Evolutionary conservation across 2,888 invertebrate genomes (phyloP).

Genomic region (Coenonympha glycerion): DNA sequence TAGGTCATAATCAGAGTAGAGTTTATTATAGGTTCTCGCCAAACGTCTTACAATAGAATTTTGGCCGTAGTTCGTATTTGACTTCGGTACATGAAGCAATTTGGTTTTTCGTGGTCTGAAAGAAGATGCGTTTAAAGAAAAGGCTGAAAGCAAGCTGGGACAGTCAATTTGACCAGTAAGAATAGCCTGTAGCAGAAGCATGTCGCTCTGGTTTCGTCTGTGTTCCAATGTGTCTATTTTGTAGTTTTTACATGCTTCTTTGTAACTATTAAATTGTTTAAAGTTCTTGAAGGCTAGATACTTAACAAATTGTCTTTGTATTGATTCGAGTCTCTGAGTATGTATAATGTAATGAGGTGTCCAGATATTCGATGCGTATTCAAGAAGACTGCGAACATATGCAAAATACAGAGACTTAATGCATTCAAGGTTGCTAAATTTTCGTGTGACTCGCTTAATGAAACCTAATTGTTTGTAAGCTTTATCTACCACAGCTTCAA

Average conservation of each 20-base stretch:
- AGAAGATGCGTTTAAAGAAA: no score
- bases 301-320: not conserved
- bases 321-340: not conserved
- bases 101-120: no score
- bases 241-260: not conserved
- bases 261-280: not conserved
- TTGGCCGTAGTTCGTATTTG: no score
- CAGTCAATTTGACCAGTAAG: not conserved
- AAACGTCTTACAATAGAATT: no score
- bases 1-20: no score
- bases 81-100: no score
- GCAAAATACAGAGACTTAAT: not conserved
- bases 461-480: no score
- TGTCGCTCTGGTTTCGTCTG: not conserved
- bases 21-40: not conserved
- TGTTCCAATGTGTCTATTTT: not conserved
- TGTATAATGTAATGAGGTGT: not conserved
- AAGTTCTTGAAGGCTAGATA: not conserved
- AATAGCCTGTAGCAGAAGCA: slow-evolving; percentile 1
- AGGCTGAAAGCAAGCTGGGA: not conserved
- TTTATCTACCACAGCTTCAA: not conserved
- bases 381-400: not conserved
- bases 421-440: no score
- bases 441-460: no score
- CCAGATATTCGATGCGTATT: not conserved